phyloP scores from a whole-genome alignment of 2,113 vertebrate species.

The Collichthys lucidus region DNA sequence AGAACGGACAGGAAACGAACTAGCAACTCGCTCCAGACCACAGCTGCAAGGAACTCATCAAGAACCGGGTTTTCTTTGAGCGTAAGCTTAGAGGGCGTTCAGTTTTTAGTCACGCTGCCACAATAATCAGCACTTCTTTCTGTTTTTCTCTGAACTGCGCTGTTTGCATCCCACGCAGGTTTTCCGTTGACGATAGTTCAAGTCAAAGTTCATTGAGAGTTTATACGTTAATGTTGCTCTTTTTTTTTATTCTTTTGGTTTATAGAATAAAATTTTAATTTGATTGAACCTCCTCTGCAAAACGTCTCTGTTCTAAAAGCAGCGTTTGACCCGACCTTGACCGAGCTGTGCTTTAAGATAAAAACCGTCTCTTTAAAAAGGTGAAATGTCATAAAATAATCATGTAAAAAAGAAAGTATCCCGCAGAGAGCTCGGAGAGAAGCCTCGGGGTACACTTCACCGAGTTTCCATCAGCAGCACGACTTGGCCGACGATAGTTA shows the following conservation, averaged over 20 bases:
- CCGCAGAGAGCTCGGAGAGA: neutral
- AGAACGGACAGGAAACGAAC: no score
- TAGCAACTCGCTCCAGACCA: no score
- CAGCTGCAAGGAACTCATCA: no score
- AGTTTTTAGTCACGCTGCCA: no score
- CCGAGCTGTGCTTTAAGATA: neutral
- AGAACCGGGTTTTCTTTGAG: no score
- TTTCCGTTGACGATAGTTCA: no score
- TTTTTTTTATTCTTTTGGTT: neutral
- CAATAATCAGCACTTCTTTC: no score
- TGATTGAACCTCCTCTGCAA: neutral
- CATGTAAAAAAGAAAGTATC: neutral
- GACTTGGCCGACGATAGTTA: neutral
- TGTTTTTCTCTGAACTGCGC: neutral
- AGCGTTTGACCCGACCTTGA: neutral
- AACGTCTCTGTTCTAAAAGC: neutral
- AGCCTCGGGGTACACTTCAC: slow-evolving; percentile 3
- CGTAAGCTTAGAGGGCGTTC: no score
- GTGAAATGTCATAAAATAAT: neutral
- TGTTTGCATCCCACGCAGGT: neutral
- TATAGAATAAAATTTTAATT: no score
- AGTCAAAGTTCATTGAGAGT: neutral
- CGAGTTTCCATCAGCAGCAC: neutral
- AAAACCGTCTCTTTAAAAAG: neutral
- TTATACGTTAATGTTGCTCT: neutral